Conservation (phyloP, 2,888 invertebrate species). For the Saturnia japonica region DNA sequence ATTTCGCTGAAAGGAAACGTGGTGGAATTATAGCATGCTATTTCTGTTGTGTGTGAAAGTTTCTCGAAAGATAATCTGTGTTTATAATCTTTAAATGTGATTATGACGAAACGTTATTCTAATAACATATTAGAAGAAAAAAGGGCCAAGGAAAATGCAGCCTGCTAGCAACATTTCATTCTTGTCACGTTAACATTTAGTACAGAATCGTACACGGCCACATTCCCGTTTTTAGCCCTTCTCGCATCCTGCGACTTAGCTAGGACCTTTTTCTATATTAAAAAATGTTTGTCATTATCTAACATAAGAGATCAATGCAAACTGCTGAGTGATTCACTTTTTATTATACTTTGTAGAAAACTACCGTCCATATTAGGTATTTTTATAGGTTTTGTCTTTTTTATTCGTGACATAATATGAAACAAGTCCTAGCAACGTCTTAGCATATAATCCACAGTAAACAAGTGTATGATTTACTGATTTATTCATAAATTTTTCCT, state of each 20-base stretch:
- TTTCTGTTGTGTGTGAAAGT: too few relatives aligned
- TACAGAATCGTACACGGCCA: background rate
- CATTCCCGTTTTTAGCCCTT: background rate
- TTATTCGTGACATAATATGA: background rate
- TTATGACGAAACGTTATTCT: background rate
- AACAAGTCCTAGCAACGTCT: background rate
- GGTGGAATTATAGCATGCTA: background rate
- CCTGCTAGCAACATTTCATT: background rate
- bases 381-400: background rate
- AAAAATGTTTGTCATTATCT: background rate
- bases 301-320: background rate
- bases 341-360: background rate
- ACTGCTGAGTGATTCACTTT: background rate
- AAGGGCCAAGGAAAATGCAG: background rate
- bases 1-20: background rate
- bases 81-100: background rate
- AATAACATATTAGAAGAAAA: background rate
- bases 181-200: background rate
- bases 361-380: background rate
- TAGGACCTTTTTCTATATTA: background rate
- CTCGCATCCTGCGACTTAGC: background rate
- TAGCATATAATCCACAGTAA: background rate
- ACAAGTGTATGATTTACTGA: background rate
- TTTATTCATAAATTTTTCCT: conserved; percentile 16
- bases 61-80: too few relatives aligned